Evolutionary conservation across 2,888 invertebrate genomes (phyloP).

Genomic region (Monopis laevigella): DNA sequence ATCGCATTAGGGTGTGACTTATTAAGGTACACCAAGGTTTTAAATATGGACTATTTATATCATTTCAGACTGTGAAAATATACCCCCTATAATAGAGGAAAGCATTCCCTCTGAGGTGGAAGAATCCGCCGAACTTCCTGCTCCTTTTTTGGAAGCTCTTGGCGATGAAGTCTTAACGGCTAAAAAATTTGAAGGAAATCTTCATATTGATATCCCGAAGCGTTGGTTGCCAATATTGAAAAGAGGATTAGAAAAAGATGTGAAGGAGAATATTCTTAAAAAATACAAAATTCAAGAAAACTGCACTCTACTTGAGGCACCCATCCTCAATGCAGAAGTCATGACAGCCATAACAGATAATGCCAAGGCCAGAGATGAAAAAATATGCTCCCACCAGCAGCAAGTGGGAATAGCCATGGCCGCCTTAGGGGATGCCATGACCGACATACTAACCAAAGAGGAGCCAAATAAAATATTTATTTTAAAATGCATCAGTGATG

Average conservation of each 20-base stretch:
- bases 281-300: constrained; percentile 2
- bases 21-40: not conserved
- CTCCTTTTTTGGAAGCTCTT: not conserved
- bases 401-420: constrained; percentile 5
- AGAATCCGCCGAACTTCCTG: not conserved
- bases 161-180: not conserved
- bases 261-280: no score
- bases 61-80: no score
- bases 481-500: no score
- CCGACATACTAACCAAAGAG: constrained; percentile 1
- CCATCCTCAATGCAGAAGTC: constrained; percentile 2
- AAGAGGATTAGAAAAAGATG: no score
- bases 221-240: not conserved
- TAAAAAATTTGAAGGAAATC: not conserved
- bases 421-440: constrained; percentile 6
- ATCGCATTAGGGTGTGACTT: no score
- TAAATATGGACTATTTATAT: not conserved
- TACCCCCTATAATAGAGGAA: no score
- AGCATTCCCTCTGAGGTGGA: no score
- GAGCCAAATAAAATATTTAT: no score
- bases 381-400: constrained; percentile 1
- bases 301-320: constrained; percentile 8
- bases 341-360: constrained; percentile 4
- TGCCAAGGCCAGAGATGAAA: not conserved
- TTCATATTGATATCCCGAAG: not conserved